Evolutionary conservation across 2,797 vertebrate genomes (phyloP), one percentile per base, ranked within the genome.

Genomic region (Pterois miles): DNA sequence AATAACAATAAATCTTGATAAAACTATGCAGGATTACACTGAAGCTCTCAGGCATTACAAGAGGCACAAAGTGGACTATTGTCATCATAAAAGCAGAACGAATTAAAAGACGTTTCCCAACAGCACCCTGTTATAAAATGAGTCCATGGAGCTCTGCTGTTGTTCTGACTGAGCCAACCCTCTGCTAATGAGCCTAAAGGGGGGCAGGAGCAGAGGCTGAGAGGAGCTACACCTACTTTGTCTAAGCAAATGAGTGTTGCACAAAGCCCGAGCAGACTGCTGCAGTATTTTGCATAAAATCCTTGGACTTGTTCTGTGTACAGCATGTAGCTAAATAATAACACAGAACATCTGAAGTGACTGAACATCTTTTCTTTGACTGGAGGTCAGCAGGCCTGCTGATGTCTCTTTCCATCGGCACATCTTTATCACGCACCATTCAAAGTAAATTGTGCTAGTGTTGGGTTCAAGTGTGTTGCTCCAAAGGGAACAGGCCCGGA

Each of bases 161-260:
- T 43, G 46, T 34, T 53, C 13, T 20, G 22, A 54, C 25, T n/a
- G 11, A 69, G 60, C 23, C 43, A 65, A 52, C 60, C 50, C 50
- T 54, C 12, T 22, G 36, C 43, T 74, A 31, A 63, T 52, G 13
- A 38, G n/a, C 13, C 31, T 70, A 5, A 71, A 65, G 46, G 12
- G 59, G 38, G 64, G 57, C n/a, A n/a, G 43, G 33, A 76, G 27
- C 27, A 43, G 25, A 48, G 53, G 69, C 74, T 56, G 27, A 72
- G 60, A 64, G 6, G 29, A 48, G 40, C 59, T 23, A n/a, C 56
- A 58, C 54, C 66, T 54, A 20, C 54, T 75, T 76, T 74, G 46
- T 75, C 38, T 70, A 76, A 25, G 48, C 78, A 79, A 82, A 87
- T 82, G 8, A 70, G 66, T 48, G 57, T 29, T 50, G 34, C 59